Conservation (phyloP, 37 sponge, comb jelly and placozoan genomes). For the Geodia barretti region DNA sequence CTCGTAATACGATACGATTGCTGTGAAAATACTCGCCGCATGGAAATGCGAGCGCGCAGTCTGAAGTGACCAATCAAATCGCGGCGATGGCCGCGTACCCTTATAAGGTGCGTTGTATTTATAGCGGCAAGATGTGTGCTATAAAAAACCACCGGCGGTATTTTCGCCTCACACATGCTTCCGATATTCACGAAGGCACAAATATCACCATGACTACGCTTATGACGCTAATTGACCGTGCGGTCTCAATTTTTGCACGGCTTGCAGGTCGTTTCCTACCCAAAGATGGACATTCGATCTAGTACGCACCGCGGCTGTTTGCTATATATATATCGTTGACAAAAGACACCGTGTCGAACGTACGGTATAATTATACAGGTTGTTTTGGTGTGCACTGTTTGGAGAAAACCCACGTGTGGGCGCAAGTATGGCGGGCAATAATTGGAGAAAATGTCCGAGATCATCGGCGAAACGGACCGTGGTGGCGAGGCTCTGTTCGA, state of each 20-base stretch:
- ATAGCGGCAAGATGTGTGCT: not conserved
- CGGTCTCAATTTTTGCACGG: not conserved
- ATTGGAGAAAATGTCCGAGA: too few species aligned
- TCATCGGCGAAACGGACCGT: not conserved
- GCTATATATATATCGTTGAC: not conserved
- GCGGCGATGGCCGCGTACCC: not conserved
- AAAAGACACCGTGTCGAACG: too few species aligned
- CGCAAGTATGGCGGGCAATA: not conserved
- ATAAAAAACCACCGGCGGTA: constrained; percentile 4
- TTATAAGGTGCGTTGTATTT: constrained; percentile 15
- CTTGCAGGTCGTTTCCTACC: not conserved
- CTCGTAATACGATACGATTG: not conserved
- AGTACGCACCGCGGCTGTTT: not conserved
- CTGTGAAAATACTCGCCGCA: not conserved
- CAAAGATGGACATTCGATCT: not conserved
- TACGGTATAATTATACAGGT: too few species aligned
- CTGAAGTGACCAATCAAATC: constrained; percentile 12
- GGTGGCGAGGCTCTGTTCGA: constrained; percentile 55
- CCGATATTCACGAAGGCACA: constrained; percentile 4
- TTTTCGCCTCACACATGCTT: not conserved
- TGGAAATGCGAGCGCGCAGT: not conserved
- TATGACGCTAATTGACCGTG: not conserved
- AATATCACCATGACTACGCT: constrained; percentile 1
- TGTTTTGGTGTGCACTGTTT: not conserved
- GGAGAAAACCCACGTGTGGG: not conserved